A percentile compares a stretch with the other conserved stretches of the same genome.
Conservation (phyloP, 1,140 invertebrate species). For the Gryllus bimaculatus region DNA sequence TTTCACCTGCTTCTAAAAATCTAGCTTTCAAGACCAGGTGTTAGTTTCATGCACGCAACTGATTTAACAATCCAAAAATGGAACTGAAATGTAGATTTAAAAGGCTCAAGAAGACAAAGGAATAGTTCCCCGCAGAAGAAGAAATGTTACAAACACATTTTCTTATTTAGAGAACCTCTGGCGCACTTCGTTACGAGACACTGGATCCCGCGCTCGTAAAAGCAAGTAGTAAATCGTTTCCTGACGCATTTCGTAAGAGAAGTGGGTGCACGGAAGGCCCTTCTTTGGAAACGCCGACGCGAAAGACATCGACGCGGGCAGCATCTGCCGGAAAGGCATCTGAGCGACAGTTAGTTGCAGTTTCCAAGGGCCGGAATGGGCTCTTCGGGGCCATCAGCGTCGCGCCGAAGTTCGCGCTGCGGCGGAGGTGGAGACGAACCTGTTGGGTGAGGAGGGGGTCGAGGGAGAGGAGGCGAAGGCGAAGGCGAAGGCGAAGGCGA, state of each 20-base stretch:
- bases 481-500: no score
- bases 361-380: not conserved
- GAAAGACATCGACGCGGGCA: not conserved
- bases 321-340: not conserved
- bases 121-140: not conserved
- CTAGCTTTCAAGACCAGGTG: no score
- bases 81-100: not conserved
- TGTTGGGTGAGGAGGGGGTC: no score
- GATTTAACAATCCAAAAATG: no score
- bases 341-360: not conserved
- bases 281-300: not conserved
- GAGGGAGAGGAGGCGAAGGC: no score
- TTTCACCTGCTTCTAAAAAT: no score
- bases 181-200: not conserved
- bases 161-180: not conserved
- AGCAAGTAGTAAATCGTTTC: not conserved
- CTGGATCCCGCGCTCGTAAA: not conserved
- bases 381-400: not conserved
- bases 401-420: not conserved
- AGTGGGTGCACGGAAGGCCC: not conserved
- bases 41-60: no score
- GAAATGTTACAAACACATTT: not conserved
- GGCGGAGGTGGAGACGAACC: no score
- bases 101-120: not conserved
- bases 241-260: not conserved